phyloP scores from a whole-genome alignment of 2,888 invertebrate genomes.

The Perdita meconis region DNA sequence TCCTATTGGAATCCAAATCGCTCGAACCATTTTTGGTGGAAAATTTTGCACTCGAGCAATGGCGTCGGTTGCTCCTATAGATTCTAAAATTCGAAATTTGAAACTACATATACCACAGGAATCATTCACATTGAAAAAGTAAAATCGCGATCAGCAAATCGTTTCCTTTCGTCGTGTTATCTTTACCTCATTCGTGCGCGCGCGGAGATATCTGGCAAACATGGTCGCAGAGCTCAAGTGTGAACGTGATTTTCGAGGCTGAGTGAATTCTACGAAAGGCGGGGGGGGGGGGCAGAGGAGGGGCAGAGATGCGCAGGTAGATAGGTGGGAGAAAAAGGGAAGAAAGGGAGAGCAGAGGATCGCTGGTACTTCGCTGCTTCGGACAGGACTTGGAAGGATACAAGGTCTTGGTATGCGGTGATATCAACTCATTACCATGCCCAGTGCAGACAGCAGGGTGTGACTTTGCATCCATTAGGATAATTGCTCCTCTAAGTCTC shows the following conservation, averaged over 20 bases:
- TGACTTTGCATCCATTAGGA: constrained; percentile 84
- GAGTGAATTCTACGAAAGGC: constrained; percentile 53
- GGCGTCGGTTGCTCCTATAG: too few relatives aligned
- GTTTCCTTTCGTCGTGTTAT: constrained; percentile 46
- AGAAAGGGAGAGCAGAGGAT: constrained; percentile 44
- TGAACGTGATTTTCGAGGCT: constrained; percentile 63
- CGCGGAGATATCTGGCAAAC: constrained; percentile 40
- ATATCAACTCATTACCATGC: constrained; percentile 84
- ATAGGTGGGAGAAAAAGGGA: constrained; percentile 41
- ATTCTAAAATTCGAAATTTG: not conserved
- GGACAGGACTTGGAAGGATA: constrained; percentile 72
- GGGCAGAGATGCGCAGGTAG: constrained; percentile 44
- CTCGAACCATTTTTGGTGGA: not conserved
- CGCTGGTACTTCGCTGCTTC: constrained; percentile 47
- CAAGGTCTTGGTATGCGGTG: constrained; percentile 84
- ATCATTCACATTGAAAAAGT: constrained; percentile 13
- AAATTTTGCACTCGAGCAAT: not conserved
- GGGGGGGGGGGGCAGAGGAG: constrained; percentile 29
- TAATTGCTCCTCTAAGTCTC: constrained; percentile 82
- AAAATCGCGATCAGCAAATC: constrained; percentile 36
- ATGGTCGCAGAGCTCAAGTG: constrained; percentile 45
- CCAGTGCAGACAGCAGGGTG: constrained; percentile 80
- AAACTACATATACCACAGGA: not conserved
- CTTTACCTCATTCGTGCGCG: constrained; percentile 27
- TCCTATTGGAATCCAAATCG: too few relatives aligned